phyloP scores from a whole-genome alignment of 2,888 invertebrate species.

The Hypomecis punctinalis region DNA sequence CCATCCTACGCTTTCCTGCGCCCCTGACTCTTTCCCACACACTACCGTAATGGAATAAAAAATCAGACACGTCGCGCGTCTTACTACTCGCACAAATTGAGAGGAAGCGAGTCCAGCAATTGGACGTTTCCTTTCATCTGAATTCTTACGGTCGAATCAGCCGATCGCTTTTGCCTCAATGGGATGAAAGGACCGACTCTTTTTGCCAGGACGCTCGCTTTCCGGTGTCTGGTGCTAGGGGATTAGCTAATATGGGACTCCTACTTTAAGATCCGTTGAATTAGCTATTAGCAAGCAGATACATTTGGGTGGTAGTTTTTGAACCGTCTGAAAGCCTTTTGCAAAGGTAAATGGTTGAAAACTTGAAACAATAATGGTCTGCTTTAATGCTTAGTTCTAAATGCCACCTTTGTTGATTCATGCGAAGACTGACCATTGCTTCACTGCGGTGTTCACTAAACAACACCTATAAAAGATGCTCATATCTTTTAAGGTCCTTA shows the following conservation, averaged over 20 bases:
- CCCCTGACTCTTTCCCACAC: conserved; percentile 23
- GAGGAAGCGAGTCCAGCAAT: conserved; percentile 39
- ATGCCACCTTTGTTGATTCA: no score
- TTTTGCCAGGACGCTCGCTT: conserved; percentile 8
- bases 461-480: no score
- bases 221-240: conserved; percentile 24
- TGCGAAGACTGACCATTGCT: no score
- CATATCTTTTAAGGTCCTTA: no score
- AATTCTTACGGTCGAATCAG: conserved; percentile 30
- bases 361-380: no score
- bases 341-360: no score
- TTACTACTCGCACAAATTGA: conserved; percentile 34
- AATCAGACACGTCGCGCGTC: conserved; percentile 24
- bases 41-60: conserved; percentile 17
- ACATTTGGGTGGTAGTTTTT: neutral
- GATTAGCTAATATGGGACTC: conserved; percentile 15
- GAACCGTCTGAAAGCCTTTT: no score
- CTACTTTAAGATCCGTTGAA: no score
- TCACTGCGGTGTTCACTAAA: no score
- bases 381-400: no score
- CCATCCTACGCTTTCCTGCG: conserved; percentile 25
- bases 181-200: conserved; percentile 30
- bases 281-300: neutral
- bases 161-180: conserved; percentile 24
- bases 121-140: conserved; percentile 39